These are phyloP conservation scores for Epinephelus fuscoguttatus DNA, from an alignment of 2,113 vertebrate genomes.

Conservation along the genomic window DNA sequence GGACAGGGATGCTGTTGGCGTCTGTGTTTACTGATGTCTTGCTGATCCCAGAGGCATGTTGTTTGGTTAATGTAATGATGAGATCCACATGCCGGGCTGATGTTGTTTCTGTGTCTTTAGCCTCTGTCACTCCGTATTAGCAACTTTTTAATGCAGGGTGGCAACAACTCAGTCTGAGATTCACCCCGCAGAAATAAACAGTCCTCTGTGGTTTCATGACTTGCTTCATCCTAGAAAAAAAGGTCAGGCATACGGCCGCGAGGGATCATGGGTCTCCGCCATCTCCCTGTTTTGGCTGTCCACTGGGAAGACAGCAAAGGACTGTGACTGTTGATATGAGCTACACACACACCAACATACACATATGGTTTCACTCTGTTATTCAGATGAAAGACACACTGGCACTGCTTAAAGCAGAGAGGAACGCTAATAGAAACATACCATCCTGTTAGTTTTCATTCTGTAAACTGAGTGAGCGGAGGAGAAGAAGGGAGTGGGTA, in stretches of 20 bases:
- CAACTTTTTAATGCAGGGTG: background rate
- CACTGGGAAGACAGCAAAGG: constrained; percentile 5
- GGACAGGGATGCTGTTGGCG: constrained; percentile 28
- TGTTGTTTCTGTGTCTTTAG: constrained; percentile 29
- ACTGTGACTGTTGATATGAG: constrained; percentile 27
- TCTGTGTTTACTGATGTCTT: constrained; percentile 6
- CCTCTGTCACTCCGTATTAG: constrained; percentile 62
- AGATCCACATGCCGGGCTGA: constrained; percentile 29
- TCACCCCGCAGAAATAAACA: constrained; percentile 48
- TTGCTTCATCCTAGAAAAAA: constrained; percentile 25
- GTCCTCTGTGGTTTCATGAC: constrained; percentile 51
- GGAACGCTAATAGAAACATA: constrained; percentile 59
- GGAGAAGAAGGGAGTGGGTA: background rate
- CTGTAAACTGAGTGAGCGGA: constrained; percentile 32
- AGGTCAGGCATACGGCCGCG: constrained; percentile 30
- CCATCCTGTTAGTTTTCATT: constrained; percentile 36
- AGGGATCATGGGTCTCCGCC: constrained; percentile 4
- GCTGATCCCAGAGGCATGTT: constrained; percentile 17
- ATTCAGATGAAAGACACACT: constrained; percentile 47
- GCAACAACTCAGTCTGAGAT: background rate
- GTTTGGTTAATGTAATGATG: background rate
- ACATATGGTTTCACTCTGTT: constrained; percentile 64
- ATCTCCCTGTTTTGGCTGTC: constrained; percentile 2
- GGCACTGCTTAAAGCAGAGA: constrained; percentile 42
- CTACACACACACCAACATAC: constrained; percentile 15